A percentile compares a stretch with the other conserved stretches of the same genome.
phyloP scores from a whole-genome alignment of 2,888 invertebrate species.

The Heliconius charithonia region DNA sequence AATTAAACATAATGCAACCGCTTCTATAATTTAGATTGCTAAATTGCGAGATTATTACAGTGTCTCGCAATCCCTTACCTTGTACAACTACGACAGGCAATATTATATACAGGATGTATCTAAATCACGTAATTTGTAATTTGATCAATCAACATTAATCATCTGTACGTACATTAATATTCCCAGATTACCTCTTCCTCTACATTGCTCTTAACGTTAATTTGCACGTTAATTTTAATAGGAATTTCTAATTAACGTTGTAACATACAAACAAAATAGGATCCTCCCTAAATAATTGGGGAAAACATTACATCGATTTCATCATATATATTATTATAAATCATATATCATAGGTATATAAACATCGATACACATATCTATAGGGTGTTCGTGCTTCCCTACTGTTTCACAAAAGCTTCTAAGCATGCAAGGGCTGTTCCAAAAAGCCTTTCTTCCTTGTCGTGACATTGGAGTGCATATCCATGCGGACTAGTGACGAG shows the following conservation, averaged over 20 bases:
- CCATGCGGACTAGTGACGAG: constrained; percentile 79
- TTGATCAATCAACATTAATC: constrained; percentile 30
- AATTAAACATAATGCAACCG: constrained; percentile 22
- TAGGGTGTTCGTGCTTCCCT: constrained; percentile 72
- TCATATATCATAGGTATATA: constrained; percentile 29
- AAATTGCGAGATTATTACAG: constrained; percentile 29
- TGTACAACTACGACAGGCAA: not conserved
- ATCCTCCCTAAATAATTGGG: constrained; percentile 19
- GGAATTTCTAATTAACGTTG: not conserved
- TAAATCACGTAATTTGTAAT: constrained; percentile 27
- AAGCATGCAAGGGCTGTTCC: constrained; percentile 81
- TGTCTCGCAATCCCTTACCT: constrained; percentile 29
- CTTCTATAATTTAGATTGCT: constrained; percentile 24
- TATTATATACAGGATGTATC: constrained; percentile 31
- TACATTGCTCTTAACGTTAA: constrained; percentile 14
- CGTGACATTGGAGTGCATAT: constrained; percentile 69
- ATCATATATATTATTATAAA: constrained; percentile 36
- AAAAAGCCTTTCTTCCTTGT: constrained; percentile 71
- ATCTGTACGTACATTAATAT: constrained; percentile 2
- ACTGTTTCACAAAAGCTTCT: constrained; percentile 77
- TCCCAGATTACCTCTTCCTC: not conserved
- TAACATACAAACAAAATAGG: not conserved
- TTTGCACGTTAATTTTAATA: not conserved
- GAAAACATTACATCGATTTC: constrained; percentile 30
- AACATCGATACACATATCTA: constrained; percentile 73